Conservation (phyloP, 2,113 vertebrate species). For the Oryzias curvinotus region DNA sequence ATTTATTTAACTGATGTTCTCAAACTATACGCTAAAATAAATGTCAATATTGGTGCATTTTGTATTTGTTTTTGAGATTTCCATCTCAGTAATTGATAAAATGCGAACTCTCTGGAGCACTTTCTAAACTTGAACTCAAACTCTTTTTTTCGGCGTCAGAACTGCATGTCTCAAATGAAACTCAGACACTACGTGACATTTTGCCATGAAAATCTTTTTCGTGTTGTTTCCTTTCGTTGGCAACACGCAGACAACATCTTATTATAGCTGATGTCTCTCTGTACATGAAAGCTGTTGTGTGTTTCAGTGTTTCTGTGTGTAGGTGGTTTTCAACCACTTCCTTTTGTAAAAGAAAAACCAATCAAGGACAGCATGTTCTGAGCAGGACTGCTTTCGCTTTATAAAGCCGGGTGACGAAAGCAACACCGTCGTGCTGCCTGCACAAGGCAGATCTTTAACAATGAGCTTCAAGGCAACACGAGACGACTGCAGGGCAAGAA, state of each 20-base stretch:
- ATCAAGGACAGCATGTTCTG: slow-evolving; percentile 72
- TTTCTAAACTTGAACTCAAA: too few species aligned
- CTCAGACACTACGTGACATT: slow-evolving; percentile 4
- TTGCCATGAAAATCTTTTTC: slow-evolving; percentile 22
- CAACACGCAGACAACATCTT: slow-evolving; percentile 16
- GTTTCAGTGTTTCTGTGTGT: slow-evolving; percentile 29
- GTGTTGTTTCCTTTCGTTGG: slow-evolving; percentile 17
- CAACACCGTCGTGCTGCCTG: slow-evolving; percentile 31
- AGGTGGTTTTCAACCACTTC: slow-evolving; percentile 67
- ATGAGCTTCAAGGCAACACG: slow-evolving; percentile 18
- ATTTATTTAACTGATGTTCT: too few species aligned
- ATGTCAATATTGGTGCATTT: too few species aligned
- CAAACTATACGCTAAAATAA: too few species aligned
- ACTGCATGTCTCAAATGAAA: slow-evolving; percentile 8
- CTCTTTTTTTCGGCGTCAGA: neutral
- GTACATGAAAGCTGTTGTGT: slow-evolving; percentile 17
- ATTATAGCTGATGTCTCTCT: slow-evolving; percentile 34
- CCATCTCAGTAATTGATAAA: too few species aligned
- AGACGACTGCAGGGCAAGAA: neutral
- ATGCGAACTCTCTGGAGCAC: too few species aligned
- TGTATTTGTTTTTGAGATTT: too few species aligned
- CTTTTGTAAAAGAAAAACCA: slow-evolving; percentile 54
- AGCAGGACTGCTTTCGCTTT: slow-evolving; percentile 66
- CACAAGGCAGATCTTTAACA: slow-evolving; percentile 11
- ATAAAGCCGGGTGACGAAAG: slow-evolving; percentile 35